Evolutionary conservation across 2,113 vertebrate genomes (phyloP), one percentile per base, ranked within the genome.

Genomic region (Vombatus ursinus): DNA sequence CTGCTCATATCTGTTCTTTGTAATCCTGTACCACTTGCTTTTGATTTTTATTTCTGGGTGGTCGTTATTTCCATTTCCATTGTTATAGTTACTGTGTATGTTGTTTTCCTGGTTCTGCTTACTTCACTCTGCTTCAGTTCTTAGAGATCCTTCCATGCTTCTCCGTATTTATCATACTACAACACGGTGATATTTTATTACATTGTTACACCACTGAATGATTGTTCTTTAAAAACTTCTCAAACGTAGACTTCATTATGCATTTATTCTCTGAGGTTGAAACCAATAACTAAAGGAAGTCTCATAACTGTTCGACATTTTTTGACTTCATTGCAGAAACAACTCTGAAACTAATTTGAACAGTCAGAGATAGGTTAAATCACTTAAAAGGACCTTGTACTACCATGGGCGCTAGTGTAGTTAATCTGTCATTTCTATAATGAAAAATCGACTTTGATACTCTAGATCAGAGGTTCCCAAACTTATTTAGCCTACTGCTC

Each of bases 391-490:
- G 50, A n/a, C 37, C 50, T 22, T 94, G 91, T 50, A 96, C 37
- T 50, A 90, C 93, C 54, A 47, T 28, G 94, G 44, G 49, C 92
- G 25, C 84, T 95, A 93, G 14, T 28, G 52, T 90, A 57, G 6
- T 31, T 91, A 3, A 68, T 31, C 57, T 28, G 37, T n/a, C 37
- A 84, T 84, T 84, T 84, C 26, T 92, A 90, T 44, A 51, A 95
- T 50, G 61, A 94, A 91, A n/a, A 77, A 91, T 50, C 89, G 31
- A 91, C 12, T 89, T 54, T 95, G 9, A 95, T n/a, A 68, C 54
- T 57, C 49, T 52, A 96, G 26, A 61, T 26, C 3, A 37, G 61
- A 52, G 28, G 23, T 52, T 94, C 52, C 52, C 52, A 52, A 51
- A 52, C 52, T 52, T 52, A 52, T 52, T 52, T 52, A 16, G 52